These are phyloP conservation scores for Apolygus lucorum DNA, from an alignment of 1,140 invertebrate genomes.

Conservation along the genomic window DNA sequence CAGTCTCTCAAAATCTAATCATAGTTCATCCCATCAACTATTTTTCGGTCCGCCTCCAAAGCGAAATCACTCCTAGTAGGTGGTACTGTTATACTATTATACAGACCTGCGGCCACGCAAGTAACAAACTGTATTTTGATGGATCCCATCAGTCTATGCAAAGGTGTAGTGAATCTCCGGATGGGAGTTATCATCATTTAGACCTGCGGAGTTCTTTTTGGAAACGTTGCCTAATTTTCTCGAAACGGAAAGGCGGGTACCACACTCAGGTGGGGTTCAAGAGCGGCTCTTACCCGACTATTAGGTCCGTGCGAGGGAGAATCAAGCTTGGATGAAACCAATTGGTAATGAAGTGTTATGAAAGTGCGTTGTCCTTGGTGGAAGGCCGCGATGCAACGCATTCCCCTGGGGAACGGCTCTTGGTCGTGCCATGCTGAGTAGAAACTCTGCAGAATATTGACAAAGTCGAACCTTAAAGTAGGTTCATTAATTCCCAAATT, in stretches of 20 bases:
- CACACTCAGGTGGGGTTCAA: neutral
- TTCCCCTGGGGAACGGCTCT: too few relatives aligned
- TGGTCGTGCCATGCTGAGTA: too few relatives aligned
- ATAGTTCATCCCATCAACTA: too few relatives aligned
- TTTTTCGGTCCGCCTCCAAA: too few relatives aligned
- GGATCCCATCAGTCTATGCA: conserved; percentile 3
- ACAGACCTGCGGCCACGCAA: too few relatives aligned
- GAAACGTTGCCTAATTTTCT: neutral
- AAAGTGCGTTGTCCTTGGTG: conserved; percentile 10
- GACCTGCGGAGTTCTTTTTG: neutral
- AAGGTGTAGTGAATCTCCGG: conserved; percentile 10
- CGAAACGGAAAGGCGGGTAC: neutral
- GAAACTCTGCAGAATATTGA: too few relatives aligned
- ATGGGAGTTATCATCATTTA: neutral
- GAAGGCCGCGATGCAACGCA: conserved; percentile 6
- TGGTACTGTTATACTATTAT: too few relatives aligned
- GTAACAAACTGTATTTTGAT: neutral
- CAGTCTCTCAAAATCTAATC: too few relatives aligned
- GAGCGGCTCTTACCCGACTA: neutral
- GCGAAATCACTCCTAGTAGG: too few relatives aligned
- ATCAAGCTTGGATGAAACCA: conserved; percentile 4
- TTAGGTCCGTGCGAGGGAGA: conserved; percentile 2
- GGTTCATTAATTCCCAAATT: too few relatives aligned
- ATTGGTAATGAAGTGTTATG: conserved; percentile 15
- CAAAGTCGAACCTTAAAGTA: too few relatives aligned